Percentiles rank a stretch among this genome's conserved stretches.
Evolutionary conservation across 1,140 invertebrate species (phyloP).

Genomic region (Brachionus rotundiformis): DNA sequence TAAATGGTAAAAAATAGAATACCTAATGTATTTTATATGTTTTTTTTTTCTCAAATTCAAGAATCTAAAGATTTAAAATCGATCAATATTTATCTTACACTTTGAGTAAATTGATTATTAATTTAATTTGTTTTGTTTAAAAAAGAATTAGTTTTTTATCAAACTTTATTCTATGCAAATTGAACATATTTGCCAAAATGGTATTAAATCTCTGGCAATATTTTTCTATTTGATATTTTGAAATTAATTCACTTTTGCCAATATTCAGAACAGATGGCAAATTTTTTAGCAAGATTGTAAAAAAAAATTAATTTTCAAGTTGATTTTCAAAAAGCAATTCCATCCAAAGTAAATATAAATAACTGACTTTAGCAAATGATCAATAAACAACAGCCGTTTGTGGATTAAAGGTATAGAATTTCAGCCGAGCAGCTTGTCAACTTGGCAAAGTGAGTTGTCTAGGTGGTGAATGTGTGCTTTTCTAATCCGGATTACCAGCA

Average conservation of each 20-base stretch:
- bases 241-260: neutral
- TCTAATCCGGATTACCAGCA: neutral
- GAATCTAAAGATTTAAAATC: too few species aligned
- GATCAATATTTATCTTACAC: too few species aligned
- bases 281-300: too few species aligned
- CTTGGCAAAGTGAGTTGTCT: neutral
- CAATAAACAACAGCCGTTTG: neutral
- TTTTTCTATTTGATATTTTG: neutral
- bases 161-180: neutral
- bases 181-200: too few species aligned
- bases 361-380: neutral
- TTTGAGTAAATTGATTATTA: too few species aligned
- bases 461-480: neutral
- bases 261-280: neutral
- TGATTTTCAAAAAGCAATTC: neutral
- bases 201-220: neutral
- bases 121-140: too few species aligned
- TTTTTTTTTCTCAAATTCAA: too few species aligned
- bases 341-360: constrained; percentile 10
- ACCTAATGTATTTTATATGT: too few species aligned
- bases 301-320: constrained; percentile 9
- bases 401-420: constrained; percentile 9
- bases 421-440: neutral
- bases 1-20: too few species aligned
- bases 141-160: neutral